Conservation (phyloP, 2,113 vertebrate species). For the Cinclus mexicanus region DNA sequence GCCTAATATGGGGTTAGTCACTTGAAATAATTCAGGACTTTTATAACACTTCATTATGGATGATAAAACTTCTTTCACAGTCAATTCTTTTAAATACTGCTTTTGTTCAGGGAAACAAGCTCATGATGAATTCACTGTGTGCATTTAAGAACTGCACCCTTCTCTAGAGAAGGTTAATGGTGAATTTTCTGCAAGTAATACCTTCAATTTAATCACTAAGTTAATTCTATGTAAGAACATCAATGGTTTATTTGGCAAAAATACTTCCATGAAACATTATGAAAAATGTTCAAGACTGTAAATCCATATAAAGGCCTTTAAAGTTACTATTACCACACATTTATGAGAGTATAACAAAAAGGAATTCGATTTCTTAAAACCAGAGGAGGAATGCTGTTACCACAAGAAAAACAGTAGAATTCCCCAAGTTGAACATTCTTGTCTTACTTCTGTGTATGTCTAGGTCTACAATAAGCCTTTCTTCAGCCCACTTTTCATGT, state of each 20-base stretch:
- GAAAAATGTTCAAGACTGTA: neutral
- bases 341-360: neutral
- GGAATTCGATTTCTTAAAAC: neutral
- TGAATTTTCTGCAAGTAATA: neutral
- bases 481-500: neutral
- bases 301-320: neutral
- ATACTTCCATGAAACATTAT: neutral
- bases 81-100: neutral
- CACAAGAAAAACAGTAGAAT: neutral
- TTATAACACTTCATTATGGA: constrained; percentile 45
- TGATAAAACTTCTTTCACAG: constrained; percentile 30
- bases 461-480: neutral
- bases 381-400: neutral
- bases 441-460: neutral
- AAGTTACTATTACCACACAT: neutral
- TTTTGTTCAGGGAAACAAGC: constrained; percentile 14
- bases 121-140: neutral
- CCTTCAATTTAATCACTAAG: neutral
- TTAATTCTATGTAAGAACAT: neutral
- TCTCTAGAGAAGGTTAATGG: neutral
- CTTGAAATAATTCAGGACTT: constrained; percentile 6
- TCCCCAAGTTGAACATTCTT: neutral
- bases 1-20: neutral
- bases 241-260: neutral
- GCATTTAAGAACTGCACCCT: neutral